A percentile compares a stretch with the other conserved stretches of the same genome.
Evolutionary conservation across 2,113 vertebrate species (phyloP).

Genomic region (Entomyzon cyanotis): DNA sequence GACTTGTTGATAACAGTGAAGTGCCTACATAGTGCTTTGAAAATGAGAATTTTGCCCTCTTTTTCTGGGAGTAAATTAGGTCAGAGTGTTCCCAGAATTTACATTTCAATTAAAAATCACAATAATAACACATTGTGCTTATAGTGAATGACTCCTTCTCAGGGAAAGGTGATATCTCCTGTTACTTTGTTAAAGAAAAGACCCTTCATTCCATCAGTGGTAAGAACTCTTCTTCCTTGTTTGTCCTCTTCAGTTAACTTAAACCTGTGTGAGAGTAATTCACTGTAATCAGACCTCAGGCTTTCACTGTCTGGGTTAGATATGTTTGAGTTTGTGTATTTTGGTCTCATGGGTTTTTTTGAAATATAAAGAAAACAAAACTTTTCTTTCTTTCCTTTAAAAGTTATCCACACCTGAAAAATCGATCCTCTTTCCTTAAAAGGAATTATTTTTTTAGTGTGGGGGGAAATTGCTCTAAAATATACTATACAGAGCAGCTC

Average conservation of each 20-base stretch:
- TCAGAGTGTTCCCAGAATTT: slow-evolving; percentile 94
- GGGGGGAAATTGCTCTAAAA: background rate
- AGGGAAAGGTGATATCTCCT: slow-evolving; percentile 90
- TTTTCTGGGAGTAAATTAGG: slow-evolving; percentile 83
- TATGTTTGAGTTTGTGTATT: slow-evolving; percentile 41
- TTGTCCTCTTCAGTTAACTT: slow-evolving; percentile 70
- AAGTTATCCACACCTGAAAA: slow-evolving; percentile 36
- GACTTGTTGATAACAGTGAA: slow-evolving; percentile 74
- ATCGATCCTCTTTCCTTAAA: background rate
- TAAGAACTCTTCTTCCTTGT: slow-evolving; percentile 85
- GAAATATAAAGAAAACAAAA: slow-evolving; percentile 37
- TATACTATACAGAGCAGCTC: background rate
- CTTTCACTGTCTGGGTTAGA: slow-evolving; percentile 40
- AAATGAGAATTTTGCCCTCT: slow-evolving; percentile 89
- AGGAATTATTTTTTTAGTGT: background rate
- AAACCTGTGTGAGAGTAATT: slow-evolving; percentile 41
- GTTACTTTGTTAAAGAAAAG: slow-evolving; percentile 92
- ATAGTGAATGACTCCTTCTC: slow-evolving; percentile 85
- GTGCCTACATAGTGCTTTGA: slow-evolving; percentile 79
- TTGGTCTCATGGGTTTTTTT: background rate
- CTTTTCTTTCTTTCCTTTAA: slow-evolving; percentile 21
- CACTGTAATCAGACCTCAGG: slow-evolving; percentile 51
- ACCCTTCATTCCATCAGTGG: slow-evolving; percentile 87
- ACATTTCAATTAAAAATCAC: slow-evolving; percentile 98
- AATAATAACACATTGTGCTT: slow-evolving; percentile 96